Evolutionary conservation across 2,797 vertebrate species (phyloP).

Genomic region (Alca torda): DNA sequence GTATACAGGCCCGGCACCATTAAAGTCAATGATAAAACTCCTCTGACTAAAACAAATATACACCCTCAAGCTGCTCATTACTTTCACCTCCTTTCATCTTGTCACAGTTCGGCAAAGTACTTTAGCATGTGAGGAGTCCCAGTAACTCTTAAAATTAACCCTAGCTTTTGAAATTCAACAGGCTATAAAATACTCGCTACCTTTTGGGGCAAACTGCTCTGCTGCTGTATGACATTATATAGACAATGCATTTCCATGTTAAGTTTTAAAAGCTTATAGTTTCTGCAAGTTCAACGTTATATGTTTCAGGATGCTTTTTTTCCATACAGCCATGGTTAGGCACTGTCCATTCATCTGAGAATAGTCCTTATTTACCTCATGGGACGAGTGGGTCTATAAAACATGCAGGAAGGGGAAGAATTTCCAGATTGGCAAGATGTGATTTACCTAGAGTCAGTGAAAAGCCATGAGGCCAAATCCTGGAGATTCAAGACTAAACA

Average conservation of each 20-base stretch:
- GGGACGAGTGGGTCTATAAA: not conserved
- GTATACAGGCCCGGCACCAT: not conserved
- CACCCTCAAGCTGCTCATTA: conserved; percentile 53
- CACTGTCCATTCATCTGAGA: not conserved
- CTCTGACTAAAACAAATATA: conserved; percentile 47
- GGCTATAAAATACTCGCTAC: conserved; percentile 9
- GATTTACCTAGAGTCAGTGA: conserved; percentile 10
- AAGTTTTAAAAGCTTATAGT: not conserved
- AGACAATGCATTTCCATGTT: not conserved
- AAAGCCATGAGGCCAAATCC: not conserved
- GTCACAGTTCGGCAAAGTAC: conserved; percentile 31
- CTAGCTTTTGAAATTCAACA: conserved; percentile 23
- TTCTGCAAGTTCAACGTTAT: not conserved
- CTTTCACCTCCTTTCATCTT: conserved; percentile 60
- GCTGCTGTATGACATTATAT: not conserved
- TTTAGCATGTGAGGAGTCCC: conserved; percentile 46
- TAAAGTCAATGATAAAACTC: conserved; percentile 34
- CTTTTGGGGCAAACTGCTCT: not conserved
- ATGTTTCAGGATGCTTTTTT: not conserved
- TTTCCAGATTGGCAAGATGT: not conserved
- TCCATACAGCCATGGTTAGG: not conserved
- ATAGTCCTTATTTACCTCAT: not conserved
- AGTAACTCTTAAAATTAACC: conserved; percentile 48
- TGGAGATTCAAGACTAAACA: not conserved
- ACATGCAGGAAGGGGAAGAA: conserved; percentile 15